Conservation (phyloP, 2,888 invertebrate species). For the Gari tellinella region DNA sequence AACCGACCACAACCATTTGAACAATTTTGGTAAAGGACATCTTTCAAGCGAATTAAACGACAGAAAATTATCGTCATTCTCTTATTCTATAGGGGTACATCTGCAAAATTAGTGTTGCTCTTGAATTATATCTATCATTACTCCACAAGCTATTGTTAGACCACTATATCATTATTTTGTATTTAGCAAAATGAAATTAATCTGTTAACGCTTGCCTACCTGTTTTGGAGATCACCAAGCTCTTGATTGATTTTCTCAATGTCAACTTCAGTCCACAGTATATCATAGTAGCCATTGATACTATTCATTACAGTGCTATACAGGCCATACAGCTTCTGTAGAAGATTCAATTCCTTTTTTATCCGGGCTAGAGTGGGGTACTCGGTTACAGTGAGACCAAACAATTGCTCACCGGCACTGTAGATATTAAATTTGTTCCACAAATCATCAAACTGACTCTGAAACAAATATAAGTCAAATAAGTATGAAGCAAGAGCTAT, state of each 20-base stretch:
- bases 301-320: slow-evolving; percentile 82
- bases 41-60: no score
- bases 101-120: no score
- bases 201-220: no score
- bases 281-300: slow-evolving; percentile 83
- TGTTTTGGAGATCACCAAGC: slow-evolving; percentile 81
- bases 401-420: slow-evolving; percentile 83
- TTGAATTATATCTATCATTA: no score
- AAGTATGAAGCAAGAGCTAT: no score
- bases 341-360: slow-evolving; percentile 81
- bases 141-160: no score
- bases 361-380: slow-evolving; percentile 78
- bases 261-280: slow-evolving; percentile 83
- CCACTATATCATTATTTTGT: no score
- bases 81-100: no score
- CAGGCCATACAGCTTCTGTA: slow-evolving; percentile 83
- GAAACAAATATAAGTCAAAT: slow-evolving; percentile 13
- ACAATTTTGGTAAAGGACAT: no score
- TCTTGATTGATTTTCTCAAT: slow-evolving; percentile 83
- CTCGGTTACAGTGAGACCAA: slow-evolving; percentile 82
- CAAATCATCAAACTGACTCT: slow-evolving; percentile 82
- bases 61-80: no score
- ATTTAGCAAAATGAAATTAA: no score
- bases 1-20: no score
- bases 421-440: slow-evolving; percentile 81